Percentiles rank a stretch among this genome's conserved stretches.
phyloP scores from a whole-genome alignment of 2,888 invertebrate genomes.

The Autographa pulchrina region DNA sequence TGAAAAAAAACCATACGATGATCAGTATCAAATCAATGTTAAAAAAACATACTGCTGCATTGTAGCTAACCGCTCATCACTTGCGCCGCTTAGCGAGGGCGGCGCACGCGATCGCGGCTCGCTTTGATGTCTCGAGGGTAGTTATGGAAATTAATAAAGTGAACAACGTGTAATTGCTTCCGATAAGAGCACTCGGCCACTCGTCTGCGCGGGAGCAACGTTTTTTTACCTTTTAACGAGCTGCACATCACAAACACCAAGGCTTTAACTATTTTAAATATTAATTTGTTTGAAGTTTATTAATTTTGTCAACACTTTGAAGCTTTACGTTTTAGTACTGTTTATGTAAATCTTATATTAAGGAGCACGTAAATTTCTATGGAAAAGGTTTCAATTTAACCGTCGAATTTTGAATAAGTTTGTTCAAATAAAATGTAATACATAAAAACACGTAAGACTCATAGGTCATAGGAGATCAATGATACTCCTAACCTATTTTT shows the following conservation, averaged over 20 bases:
- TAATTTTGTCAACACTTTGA: constrained; percentile 40
- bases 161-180: constrained; percentile 87
- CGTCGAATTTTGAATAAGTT: too few species aligned
- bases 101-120: constrained; percentile 76
- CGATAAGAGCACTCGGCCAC: constrained; percentile 77
- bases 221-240: constrained; percentile 72
- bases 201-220: constrained; percentile 66
- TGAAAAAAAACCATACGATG: not conserved
- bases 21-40: not conserved
- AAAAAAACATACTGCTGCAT: too few species aligned
- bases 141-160: constrained; percentile 89
- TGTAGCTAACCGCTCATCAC: constrained; percentile 48
- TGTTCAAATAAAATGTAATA: too few species aligned
- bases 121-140: constrained; percentile 87
- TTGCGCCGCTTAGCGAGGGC: constrained; percentile 61
- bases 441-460: too few species aligned
- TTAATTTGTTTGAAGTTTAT: constrained; percentile 52
- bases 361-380: too few species aligned
- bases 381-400: too few species aligned
- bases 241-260: constrained; percentile 72
- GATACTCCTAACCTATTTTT: not conserved
- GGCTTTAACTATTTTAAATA: constrained; percentile 66
- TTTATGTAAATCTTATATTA: not conserved
- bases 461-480: too few species aligned
- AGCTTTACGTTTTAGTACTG: not conserved